phyloP scores from a whole-genome alignment of 2,797 vertebrate genomes.

The Alauda arvensis region DNA sequence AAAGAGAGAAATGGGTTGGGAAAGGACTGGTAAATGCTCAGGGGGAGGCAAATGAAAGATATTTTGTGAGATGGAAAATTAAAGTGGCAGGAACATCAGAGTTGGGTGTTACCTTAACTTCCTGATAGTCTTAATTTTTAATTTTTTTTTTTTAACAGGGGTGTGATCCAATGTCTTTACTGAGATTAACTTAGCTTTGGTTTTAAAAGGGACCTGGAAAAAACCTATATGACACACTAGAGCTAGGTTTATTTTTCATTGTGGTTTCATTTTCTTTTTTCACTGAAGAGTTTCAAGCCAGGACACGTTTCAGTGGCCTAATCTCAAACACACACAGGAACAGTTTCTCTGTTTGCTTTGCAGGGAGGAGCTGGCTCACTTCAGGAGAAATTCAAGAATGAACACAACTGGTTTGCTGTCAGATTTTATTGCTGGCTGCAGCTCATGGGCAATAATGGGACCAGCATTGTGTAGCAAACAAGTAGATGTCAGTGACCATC shows the following conservation, averaged over 20 bases:
- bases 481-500: background rate
- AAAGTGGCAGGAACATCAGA: background rate
- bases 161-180: background rate
- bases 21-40: background rate
- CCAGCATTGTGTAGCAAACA: background rate
- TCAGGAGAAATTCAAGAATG: background rate
- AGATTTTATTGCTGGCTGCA: background rate
- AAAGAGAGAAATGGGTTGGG: background rate
- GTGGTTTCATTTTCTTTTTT: conserved; percentile 57
- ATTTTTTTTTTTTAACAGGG: background rate
- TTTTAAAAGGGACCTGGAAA: background rate
- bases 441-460: background rate
- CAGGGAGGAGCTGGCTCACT: conserved; percentile 26
- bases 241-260: conserved; percentile 4
- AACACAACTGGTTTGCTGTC: conserved; percentile 11
- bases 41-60: background rate
- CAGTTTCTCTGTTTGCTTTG: conserved; percentile 34
- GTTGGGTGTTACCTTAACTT: background rate
- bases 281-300: conserved; percentile 31
- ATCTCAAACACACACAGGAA: background rate
- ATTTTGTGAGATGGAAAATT: background rate
- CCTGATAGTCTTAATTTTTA: background rate
- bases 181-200: background rate
- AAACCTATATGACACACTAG: background rate
- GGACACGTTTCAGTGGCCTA: conserved; percentile 46